phyloP scores from a whole-genome alignment of 2,888 invertebrate genomes.

The Drepanosiphum platanoidis region DNA sequence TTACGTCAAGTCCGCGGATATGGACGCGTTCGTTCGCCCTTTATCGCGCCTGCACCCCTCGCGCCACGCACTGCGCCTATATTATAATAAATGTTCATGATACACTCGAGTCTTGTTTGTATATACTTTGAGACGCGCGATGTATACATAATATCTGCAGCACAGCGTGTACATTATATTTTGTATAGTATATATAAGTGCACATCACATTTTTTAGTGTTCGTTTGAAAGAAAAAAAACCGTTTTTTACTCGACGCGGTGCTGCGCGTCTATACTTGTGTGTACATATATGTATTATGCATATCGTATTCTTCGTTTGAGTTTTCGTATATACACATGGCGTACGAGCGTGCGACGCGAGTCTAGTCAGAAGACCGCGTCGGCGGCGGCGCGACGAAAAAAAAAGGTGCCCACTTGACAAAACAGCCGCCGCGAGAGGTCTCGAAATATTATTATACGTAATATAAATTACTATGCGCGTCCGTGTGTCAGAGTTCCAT shows the following conservation, averaged over 20 bases:
- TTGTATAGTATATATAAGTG: too few species aligned
- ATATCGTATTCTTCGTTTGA: not conserved
- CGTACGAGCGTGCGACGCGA: not conserved
- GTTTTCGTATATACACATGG: not conserved
- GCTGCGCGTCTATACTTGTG: not conserved
- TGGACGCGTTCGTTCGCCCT: not conserved
- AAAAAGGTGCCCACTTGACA: slow-evolving; percentile 32
- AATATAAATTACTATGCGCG: slow-evolving; percentile 38
- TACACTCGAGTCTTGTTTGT: not conserved
- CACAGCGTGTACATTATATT: not conserved
- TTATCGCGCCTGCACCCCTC: not conserved
- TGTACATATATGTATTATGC: not conserved
- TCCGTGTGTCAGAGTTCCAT: slow-evolving; percentile 5
- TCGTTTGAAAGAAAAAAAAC: not conserved
- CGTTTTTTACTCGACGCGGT: not conserved
- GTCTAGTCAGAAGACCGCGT: not conserved
- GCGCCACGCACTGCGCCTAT: not conserved
- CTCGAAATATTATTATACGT: slow-evolving; percentile 33
- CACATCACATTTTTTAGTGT: not conserved
- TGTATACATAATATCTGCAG: too few species aligned
- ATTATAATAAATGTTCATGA: too few species aligned
- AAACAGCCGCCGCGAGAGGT: slow-evolving; percentile 29
- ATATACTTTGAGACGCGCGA: too few species aligned
- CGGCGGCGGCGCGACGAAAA: not conserved
- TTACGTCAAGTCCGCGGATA: not conserved